Conservation (phyloP, 2,113 vertebrate genomes). For the Neoarius graeffei region DNA sequence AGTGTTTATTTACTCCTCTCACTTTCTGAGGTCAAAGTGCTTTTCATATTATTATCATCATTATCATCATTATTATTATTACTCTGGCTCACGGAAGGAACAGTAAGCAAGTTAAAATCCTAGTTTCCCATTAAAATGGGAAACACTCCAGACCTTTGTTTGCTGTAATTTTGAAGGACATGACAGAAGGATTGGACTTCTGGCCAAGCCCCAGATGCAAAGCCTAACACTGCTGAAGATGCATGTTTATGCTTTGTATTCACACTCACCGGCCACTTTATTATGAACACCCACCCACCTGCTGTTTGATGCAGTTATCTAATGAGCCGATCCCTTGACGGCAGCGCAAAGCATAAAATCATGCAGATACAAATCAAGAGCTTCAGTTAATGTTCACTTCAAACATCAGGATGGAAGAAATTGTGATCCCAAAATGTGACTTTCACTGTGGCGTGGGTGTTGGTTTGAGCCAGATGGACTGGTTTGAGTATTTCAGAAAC, state of each 20-base stretch:
- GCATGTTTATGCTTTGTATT: neutral
- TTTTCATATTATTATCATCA: neutral
- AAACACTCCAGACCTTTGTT: neutral
- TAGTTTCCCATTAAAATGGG: neutral
- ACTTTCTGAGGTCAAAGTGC: neutral
- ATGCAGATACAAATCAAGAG: too few relatives aligned
- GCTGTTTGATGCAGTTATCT: too few relatives aligned
- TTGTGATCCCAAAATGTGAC: too few relatives aligned
- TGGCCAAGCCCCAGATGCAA: neutral
- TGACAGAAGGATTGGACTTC: constrained; percentile 1
- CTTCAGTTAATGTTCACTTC: too few relatives aligned
- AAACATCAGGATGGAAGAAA: too few relatives aligned
- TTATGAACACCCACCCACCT: too few relatives aligned
- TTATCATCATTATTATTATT: neutral
- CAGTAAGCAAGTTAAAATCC: neutral
- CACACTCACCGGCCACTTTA: too few relatives aligned
- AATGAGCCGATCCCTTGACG: too few relatives aligned
- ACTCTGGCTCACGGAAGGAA: neutral
- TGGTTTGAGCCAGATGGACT: too few relatives aligned
- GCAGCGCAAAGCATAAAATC: too few relatives aligned
- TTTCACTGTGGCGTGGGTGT: too few relatives aligned
- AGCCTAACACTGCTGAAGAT: neutral
- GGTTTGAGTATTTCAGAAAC: too few relatives aligned
- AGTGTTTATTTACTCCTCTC: neutral
- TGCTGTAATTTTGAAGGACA: neutral